A percentile compares a stretch with the other conserved stretches of the same genome.
phyloP scores from a whole-genome alignment of 2,888 invertebrate species.

The Dermolepida albohirtum region DNA sequence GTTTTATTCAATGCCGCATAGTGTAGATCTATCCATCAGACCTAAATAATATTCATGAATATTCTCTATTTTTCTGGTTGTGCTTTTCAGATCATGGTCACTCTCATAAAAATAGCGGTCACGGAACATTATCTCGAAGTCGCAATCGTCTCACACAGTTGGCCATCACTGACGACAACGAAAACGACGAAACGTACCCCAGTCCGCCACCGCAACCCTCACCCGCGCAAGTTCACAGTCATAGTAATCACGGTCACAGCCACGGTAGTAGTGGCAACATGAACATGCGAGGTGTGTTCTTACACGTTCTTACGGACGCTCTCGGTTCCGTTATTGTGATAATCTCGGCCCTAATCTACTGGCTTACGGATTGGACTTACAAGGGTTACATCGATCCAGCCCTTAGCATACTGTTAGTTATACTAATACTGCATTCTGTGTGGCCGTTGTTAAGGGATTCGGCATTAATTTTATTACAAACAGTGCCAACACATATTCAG shows the following conservation, averaged over 20 bases:
- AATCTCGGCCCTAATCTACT: constrained; percentile 79
- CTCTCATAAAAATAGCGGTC: constrained; percentile 74
- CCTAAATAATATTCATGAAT: too few relatives aligned
- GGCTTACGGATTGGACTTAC: constrained; percentile 85
- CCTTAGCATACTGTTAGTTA: constrained; percentile 88
- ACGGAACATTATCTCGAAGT: constrained; percentile 71
- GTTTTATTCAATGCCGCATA: too few relatives aligned
- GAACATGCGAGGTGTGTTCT: constrained; percentile 99
- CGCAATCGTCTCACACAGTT: constrained; percentile 72
- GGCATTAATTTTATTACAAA: constrained; percentile 93
- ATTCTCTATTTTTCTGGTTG: too few relatives aligned
- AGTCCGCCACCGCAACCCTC: constrained; percentile 64
- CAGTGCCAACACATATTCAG: constrained; percentile 98
- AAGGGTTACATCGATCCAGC: constrained; percentile 94
- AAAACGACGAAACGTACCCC: constrained; percentile 75
- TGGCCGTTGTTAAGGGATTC: constrained; percentile 95
- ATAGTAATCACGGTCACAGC: constrained; percentile 59
- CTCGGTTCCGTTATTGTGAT: constrained; percentile 94
- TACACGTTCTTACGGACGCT: constrained; percentile 97
- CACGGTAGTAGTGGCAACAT: constrained; percentile 82
- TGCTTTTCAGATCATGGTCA: constrained; percentile 77
- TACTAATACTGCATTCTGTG: constrained; percentile 87
- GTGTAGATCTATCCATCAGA: too few relatives aligned
- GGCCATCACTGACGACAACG: constrained; percentile 77
- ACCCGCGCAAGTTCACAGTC: constrained; percentile 46